These are phyloP conservation scores for Abrostola tripartita DNA, from an alignment of 2,888 invertebrate species.

Conservation along the genomic window DNA sequence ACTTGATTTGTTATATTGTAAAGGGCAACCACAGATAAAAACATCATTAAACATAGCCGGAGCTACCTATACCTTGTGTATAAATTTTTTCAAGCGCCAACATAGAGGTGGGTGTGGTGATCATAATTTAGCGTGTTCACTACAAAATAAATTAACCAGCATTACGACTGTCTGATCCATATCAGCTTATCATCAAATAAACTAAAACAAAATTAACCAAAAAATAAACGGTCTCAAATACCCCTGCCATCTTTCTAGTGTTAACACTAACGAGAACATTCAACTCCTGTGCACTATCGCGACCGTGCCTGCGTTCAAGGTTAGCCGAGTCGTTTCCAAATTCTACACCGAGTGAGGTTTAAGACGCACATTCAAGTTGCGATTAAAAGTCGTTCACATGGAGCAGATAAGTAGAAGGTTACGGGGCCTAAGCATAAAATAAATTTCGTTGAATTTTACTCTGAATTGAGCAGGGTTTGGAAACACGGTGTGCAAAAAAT, in stretches of 20 bases:
- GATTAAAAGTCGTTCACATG: slow-evolving; percentile 3
- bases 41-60: too few relatives aligned
- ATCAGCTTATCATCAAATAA: too few relatives aligned
- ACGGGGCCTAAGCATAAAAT: neutral
- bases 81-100: too few relatives aligned
- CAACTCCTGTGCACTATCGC: slow-evolving; percentile 59
- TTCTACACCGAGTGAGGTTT: slow-evolving; percentile 25
- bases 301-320: slow-evolving; percentile 56
- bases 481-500: neutral
- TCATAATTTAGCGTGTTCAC: too few relatives aligned
- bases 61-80: too few relatives aligned
- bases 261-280: slow-evolving; percentile 46
- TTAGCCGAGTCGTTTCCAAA: slow-evolving; percentile 46
- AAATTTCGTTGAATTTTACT: neutral
- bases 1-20: too few relatives aligned
- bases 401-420: neutral
- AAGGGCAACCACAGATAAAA: too few relatives aligned
- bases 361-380: slow-evolving; percentile 21
- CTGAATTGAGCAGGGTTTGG: neutral
- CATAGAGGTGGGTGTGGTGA: too few relatives aligned
- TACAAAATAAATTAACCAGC: too few relatives aligned
- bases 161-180: too few relatives aligned
- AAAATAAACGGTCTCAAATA: neutral
- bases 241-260: neutral
- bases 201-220: neutral